These are phyloP conservation scores for Napeogenes inachia DNA, from an alignment of 2,888 invertebrate genomes.

Conservation along the genomic window DNA sequence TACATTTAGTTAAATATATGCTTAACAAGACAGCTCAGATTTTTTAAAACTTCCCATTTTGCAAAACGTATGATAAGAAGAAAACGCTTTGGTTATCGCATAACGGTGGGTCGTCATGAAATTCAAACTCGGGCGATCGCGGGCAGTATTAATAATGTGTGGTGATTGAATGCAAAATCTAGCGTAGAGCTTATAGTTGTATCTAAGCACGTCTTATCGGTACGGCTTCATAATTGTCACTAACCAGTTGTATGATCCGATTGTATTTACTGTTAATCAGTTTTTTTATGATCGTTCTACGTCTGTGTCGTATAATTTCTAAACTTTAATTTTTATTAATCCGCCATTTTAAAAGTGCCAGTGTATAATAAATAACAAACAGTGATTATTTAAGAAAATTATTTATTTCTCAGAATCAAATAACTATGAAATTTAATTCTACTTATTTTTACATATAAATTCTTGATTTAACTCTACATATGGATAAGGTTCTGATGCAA, in stretches of 20 bases:
- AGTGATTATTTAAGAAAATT: constrained; percentile 39
- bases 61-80: no score
- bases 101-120: constrained; percentile 36
- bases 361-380: constrained; percentile 41
- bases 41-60: not conserved
- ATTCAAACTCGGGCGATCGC: constrained; percentile 40
- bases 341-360: constrained; percentile 48
- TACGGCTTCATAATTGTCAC: constrained; percentile 15
- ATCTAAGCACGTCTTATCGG: constrained; percentile 10
- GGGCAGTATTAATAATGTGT: constrained; percentile 69
- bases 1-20: not conserved
- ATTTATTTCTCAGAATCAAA: constrained; percentile 47
- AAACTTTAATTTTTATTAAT: constrained; percentile 26
- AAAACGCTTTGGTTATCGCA: constrained; percentile 29
- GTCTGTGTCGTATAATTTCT: constrained; percentile 17
- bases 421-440: constrained; percentile 31
- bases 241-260: not conserved
- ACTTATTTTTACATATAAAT: constrained; percentile 36
- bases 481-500: constrained; percentile 41
- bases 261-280: not conserved
- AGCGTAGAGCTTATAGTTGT: constrained; percentile 29
- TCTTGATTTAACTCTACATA: constrained; percentile 28
- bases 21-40: not conserved
- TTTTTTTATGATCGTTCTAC: constrained; percentile 2
- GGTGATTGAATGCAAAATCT: constrained; percentile 54